A percentile compares a stretch with the other conserved stretches of the same genome.
Evolutionary conservation across 2,113 vertebrate genomes (phyloP).

Genomic region (Chelonoidis abingdonii): DNA sequence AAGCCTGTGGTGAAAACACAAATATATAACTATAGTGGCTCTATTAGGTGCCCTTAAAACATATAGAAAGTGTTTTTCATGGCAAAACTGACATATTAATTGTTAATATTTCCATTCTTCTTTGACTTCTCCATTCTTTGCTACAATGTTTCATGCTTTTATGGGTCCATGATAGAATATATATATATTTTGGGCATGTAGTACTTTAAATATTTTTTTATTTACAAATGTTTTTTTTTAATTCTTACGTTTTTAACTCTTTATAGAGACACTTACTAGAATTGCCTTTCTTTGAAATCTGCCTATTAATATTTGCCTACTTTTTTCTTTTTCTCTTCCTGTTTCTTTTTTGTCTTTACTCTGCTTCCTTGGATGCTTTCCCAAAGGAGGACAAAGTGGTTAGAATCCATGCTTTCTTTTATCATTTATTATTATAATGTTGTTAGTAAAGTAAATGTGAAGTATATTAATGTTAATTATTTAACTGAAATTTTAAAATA

Average conservation of each 20-base stretch:
- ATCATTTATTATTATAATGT: slow-evolving; percentile 74
- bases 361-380: slow-evolving; percentile 97
- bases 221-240: slow-evolving; percentile 22
- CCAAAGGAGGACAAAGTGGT: slow-evolving; percentile 99
- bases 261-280: slow-evolving; percentile 51
- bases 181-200: neutral
- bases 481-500: slow-evolving; percentile 42
- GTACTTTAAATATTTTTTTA: slow-evolving; percentile 38
- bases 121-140: slow-evolving; percentile 36
- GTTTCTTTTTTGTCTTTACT: slow-evolving; percentile 79
- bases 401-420: slow-evolving; percentile 92
- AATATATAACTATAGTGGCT: neutral
- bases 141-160: slow-evolving; percentile 5
- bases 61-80: neutral
- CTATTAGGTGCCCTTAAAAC: neutral
- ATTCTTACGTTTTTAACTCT: slow-evolving; percentile 40
- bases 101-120: slow-evolving; percentile 8
- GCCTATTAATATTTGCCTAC: slow-evolving; percentile 73
- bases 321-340: slow-evolving; percentile 78
- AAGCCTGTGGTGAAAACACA: neutral
- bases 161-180: neutral
- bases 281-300: slow-evolving; percentile 70
- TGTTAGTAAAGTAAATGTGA: slow-evolving; percentile 69
- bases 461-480: slow-evolving; percentile 21
- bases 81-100: neutral